These are phyloP conservation scores for Eulemur macaco DNA, from an alignment of 2,113 vertebrate genomes.

Conservation along the genomic window DNA sequence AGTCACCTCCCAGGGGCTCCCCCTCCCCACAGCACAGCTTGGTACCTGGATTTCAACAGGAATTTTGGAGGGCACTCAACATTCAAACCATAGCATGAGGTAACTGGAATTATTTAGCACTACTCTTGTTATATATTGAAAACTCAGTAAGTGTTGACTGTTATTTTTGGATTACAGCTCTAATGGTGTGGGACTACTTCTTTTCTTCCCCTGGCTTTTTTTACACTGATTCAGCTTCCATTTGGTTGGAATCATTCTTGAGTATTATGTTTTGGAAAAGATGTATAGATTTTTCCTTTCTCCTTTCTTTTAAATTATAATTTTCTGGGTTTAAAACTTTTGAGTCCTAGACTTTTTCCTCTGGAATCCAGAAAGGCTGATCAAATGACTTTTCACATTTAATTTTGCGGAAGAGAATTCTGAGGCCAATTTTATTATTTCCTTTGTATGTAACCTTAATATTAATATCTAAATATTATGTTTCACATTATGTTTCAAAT, in stretches of 20 bases:
- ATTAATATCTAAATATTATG: not conserved
- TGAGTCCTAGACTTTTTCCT: not conserved
- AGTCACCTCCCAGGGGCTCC: not conserved
- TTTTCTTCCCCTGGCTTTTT: not conserved
- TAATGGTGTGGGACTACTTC: not conserved
- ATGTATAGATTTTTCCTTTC: not conserved
- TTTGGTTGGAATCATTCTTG: not conserved
- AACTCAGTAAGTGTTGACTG: not conserved
- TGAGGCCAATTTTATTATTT: not conserved
- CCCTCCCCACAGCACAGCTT: not conserved
- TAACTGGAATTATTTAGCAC: not conserved
- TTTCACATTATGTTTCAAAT: not conserved
- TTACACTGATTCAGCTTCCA: not conserved
- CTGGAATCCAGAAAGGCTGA: not conserved
- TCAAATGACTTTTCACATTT: not conserved
- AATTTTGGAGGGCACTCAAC: not conserved
- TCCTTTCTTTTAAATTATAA: not conserved
- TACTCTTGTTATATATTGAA: not conserved
- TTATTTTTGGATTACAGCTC: not conserved
- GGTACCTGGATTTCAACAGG: not conserved
- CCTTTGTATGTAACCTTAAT: not conserved
- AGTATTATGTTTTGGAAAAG: not conserved
- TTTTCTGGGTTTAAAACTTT: not conserved
- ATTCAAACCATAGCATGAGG: too few relatives aligned
- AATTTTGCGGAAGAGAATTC: not conserved